Evolutionary conservation across 2,888 invertebrate genomes (phyloP).

Genomic region (Brassicogethes aeneus): DNA sequence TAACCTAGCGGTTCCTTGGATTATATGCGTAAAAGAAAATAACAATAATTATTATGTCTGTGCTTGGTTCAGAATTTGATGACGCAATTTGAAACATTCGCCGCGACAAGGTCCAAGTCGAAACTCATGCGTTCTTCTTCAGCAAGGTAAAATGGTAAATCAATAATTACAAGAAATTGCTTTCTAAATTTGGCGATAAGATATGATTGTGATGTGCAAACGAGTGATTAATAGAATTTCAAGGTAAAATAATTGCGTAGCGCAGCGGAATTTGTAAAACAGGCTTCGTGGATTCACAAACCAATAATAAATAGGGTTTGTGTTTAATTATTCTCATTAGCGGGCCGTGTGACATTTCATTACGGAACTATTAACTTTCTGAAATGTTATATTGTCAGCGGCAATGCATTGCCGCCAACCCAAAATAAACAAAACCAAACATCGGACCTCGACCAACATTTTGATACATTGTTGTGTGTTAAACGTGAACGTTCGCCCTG

Average conservation of each 20-base stretch:
- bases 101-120: too few relatives aligned
- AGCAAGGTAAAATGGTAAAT: too few relatives aligned
- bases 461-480: background rate
- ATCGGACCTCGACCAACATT: background rate
- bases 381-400: conserved; percentile 1
- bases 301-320: background rate
- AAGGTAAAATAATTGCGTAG: background rate
- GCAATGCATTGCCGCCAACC: background rate
- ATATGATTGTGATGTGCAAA: too few relatives aligned
- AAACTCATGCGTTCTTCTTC: too few relatives aligned
- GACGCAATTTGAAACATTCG: too few relatives aligned
- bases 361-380: background rate
- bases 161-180: too few relatives aligned
- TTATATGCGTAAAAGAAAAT: too few relatives aligned
- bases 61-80: too few relatives aligned
- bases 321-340: background rate
- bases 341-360: background rate
- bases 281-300: background rate
- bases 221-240: too few relatives aligned
- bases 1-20: too few relatives aligned
- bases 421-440: background rate
- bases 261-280: background rate
- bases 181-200: too few relatives aligned
- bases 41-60: too few relatives aligned
- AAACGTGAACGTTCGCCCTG: background rate